Conservation (phyloP, 1,140 invertebrate genomes). For the Venturia canescens region DNA sequence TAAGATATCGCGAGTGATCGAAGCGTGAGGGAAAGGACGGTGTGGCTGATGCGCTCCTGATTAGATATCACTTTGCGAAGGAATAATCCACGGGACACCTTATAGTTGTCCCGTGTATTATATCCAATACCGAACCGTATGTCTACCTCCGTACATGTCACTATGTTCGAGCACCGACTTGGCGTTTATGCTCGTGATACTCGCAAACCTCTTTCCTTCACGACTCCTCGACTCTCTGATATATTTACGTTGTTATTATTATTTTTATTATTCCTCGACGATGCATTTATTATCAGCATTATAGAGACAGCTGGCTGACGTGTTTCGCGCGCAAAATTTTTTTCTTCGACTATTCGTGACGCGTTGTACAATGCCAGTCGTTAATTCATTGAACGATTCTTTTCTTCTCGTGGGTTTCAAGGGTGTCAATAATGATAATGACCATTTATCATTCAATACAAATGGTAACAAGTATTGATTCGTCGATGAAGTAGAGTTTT, state of each 20-base stretch:
- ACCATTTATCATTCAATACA: no score
- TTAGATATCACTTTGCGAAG: no score
- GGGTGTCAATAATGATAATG: no score
- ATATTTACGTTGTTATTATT: constrained; percentile 44
- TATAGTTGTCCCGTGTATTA: background rate
- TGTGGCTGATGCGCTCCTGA: no score
- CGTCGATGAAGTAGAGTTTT: no score
- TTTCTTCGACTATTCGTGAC: background rate
- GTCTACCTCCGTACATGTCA: constrained; percentile 43
- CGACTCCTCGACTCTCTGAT: background rate
- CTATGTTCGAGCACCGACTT: constrained; percentile 64
- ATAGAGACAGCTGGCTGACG: constrained; percentile 47
- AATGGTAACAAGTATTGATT: no score
- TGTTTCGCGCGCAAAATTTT: constrained; percentile 25
- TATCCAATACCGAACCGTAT: background rate
- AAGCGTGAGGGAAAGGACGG: no score
- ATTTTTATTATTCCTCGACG: constrained; percentile 47
- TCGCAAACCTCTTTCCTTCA: background rate
- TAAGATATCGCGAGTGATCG: no score
- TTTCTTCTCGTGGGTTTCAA: background rate
- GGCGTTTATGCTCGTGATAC: constrained; percentile 46
- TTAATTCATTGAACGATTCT: background rate
- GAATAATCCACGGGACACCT: no score
- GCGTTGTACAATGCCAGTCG: constrained; percentile 3
- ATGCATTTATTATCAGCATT: constrained; percentile 48